Conservation (phyloP, 2,113 vertebrate genomes). For the Sus scrofa region DNA sequence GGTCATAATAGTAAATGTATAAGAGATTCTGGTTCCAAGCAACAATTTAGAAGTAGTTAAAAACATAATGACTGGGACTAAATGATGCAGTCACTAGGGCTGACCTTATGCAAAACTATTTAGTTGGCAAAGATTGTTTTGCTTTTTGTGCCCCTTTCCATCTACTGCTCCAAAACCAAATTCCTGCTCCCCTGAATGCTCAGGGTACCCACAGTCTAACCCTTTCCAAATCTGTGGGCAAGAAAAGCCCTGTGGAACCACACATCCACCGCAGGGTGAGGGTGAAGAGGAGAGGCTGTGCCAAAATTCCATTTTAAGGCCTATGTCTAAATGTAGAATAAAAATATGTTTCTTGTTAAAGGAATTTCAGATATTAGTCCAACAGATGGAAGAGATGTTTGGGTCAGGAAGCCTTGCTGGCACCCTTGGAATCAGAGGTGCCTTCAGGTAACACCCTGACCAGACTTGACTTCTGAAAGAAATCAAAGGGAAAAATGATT, state of each 20-base stretch:
- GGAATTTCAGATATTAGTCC: slow-evolving; percentile 54
- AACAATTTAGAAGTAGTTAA: slow-evolving; percentile 12
- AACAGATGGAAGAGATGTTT: slow-evolving; percentile 47
- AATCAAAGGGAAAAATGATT: slow-evolving; percentile 49
- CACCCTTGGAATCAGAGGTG: slow-evolving; percentile 51
- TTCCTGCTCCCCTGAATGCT: background rate
- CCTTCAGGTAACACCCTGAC: background rate
- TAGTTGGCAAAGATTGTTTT: slow-evolving; percentile 8
- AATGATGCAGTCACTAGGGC: slow-evolving; percentile 36
- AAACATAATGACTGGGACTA: background rate
- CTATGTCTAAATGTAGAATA: slow-evolving; percentile 48
- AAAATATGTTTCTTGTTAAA: slow-evolving; percentile 53
- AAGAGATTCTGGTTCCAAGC: slow-evolving; percentile 14
- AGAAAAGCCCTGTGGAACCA: background rate
- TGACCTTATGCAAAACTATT: slow-evolving; percentile 8
- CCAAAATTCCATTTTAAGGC: slow-evolving; percentile 27
- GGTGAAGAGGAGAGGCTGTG: background rate
- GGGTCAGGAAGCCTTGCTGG: slow-evolving; percentile 6
- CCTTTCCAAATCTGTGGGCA: slow-evolving; percentile 9
- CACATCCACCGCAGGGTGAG: background rate
- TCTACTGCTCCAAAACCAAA: background rate
- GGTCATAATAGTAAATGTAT: slow-evolving; percentile 36
- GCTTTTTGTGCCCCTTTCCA: background rate
- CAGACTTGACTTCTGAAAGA: slow-evolving; percentile 61
- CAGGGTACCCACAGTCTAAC: background rate